Evolutionary conservation across 2,797 vertebrate genomes (phyloP).

Genomic region (Halcyon smyrnensis): DNA sequence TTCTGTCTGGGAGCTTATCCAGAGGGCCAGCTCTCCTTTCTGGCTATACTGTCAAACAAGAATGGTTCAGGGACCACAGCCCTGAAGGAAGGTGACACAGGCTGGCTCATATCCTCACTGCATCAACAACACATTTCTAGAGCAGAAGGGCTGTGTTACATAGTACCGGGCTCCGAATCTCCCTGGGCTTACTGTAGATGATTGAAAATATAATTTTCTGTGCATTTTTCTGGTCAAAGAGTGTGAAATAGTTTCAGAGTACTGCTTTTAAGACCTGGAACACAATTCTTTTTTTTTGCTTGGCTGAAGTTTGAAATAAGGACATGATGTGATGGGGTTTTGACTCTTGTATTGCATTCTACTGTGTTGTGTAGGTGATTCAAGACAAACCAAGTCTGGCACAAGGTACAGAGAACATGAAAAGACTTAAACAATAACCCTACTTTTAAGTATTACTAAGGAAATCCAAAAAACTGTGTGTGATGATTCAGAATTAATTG

Average conservation of each 20-base stretch:
- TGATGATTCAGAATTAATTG: neutral
- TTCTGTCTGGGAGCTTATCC: neutral
- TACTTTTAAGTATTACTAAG: neutral
- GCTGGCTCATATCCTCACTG: neutral
- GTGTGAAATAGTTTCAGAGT: neutral
- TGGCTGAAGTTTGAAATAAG: neutral
- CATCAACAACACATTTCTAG: neutral
- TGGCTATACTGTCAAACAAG: neutral
- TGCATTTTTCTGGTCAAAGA: neutral
- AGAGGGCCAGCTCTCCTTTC: neutral
- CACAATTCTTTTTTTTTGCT: neutral
- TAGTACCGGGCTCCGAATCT: neutral
- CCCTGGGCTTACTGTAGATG: neutral
- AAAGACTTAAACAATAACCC: neutral
- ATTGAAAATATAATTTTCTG: neutral
- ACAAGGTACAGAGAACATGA: fast-evolving
- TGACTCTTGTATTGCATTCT: neutral
- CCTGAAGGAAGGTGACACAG: neutral
- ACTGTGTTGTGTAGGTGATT: neutral
- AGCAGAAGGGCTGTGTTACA: neutral
- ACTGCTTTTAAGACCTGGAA: neutral
- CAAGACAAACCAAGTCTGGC: neutral
- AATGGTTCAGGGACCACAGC: neutral
- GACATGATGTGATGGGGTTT: neutral
- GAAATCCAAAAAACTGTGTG: neutral